Conservation (phyloP, 2,797 vertebrate species). For the Varecia variegata region DNA sequence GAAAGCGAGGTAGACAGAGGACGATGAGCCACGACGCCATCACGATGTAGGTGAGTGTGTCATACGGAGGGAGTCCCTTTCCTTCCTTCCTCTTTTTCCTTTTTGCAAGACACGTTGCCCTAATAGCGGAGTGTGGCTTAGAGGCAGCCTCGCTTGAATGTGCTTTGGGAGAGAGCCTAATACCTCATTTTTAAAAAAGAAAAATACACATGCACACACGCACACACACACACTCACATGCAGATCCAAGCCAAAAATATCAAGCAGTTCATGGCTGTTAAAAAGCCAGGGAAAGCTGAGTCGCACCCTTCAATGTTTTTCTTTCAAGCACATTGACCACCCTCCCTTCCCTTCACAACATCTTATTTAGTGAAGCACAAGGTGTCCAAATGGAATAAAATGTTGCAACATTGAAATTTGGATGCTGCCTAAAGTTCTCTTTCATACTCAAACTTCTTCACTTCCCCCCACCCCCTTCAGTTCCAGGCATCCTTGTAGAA, state of each 20-base stretch:
- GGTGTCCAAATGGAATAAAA: slow-evolving; percentile 67
- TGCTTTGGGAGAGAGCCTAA: slow-evolving; percentile 85
- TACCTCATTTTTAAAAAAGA: slow-evolving; percentile 82
- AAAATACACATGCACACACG: slow-evolving; percentile 76
- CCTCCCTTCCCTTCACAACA: slow-evolving; percentile 79
- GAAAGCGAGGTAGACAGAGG: neutral
- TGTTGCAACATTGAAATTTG: neutral
- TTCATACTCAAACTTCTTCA: neutral
- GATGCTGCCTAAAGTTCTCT: neutral
- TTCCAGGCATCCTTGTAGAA: neutral
- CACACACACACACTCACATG: slow-evolving; percentile 79
- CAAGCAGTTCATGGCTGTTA: slow-evolving; percentile 82
- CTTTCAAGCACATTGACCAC: slow-evolving; percentile 84
- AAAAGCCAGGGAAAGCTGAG: slow-evolving; percentile 85
- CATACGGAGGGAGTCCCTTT: neutral
- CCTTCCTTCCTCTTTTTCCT: neutral
- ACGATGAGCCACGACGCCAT: neutral
- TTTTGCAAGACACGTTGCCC: slow-evolving; percentile 73
- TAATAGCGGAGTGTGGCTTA: slow-evolving; percentile 77
- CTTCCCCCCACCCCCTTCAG: rapidly evolving
- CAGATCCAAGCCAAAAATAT: slow-evolving; percentile 85
- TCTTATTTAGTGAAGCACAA: slow-evolving; percentile 79
- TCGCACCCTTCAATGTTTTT: slow-evolving; percentile 80
- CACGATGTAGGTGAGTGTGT: slow-evolving; percentile 5
- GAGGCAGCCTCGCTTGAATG: slow-evolving; percentile 83